Base-by-base conservation (phyloP, 2,113 vertebrate genomes). In the Taurulus bubalis region DNA sequence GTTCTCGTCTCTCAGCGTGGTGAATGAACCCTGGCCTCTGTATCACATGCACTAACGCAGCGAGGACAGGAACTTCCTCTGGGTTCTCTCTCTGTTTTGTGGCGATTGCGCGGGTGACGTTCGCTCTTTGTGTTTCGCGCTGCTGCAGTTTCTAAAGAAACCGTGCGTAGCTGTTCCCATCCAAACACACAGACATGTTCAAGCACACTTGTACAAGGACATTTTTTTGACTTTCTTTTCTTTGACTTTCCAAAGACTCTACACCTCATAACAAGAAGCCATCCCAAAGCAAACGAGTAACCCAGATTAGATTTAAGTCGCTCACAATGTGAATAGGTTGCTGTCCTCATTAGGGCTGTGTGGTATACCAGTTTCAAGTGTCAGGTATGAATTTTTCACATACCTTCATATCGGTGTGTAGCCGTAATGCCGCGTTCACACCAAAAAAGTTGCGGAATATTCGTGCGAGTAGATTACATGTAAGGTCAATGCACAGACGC, bases 61-160 rank as follows among this genome's bases (percentile, higher is more conserved):
- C 36, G 47, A n/a, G 26, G 24, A 76, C 72, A 56, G 64, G 64
- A 74, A 85, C 45, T 80, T 85, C 72, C 69, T 75, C 68, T 60
- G n/a, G 56, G n/a, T 70, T 63, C 71, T 3, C 16, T 67, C 14
- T 73, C 56, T 49, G 59, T 60, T 79, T 45, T 56, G 71, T 56
- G 59, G 4, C 45, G 58, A 75, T 47, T 71, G 26, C 4, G 34
- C 9, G 22, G 32, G 36, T 45, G 77, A 58, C 18, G 9, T 32
- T 32, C 0, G 32, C 47, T n/a, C 65, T 47, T 56, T 70, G 56
- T 36, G 36, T 55, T 49, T 49, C 12, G 8, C 36, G 20, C 4
- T 10, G 36, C 45, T 51, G 22, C 24, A 24, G 14, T 72, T 56
- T 32, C 24, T 24, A 2, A 40, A 64, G 45, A n/a, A 62, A 3